Evolutionary conservation across 2,113 vertebrate genomes (phyloP).

Genomic region (Corynorhinus townsendii): DNA sequence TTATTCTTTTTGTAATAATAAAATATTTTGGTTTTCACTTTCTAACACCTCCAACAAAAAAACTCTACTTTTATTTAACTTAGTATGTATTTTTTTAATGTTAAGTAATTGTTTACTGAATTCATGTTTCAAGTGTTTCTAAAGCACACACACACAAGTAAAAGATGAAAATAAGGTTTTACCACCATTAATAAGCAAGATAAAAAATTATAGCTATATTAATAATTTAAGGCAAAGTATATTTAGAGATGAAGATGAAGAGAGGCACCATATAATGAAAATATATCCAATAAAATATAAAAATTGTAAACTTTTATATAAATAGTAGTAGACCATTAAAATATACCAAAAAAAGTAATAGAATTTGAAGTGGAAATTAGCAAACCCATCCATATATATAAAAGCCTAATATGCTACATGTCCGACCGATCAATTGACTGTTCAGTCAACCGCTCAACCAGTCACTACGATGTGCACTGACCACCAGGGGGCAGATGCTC

Average conservation of each 20-base stretch:
- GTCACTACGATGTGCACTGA: no score
- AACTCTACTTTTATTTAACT: neutral
- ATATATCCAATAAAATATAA: neutral
- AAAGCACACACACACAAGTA: neutral
- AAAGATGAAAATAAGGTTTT: neutral
- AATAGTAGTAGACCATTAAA: neutral
- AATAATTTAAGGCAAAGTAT: neutral
- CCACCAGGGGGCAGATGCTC: no score
- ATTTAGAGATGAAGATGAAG: neutral
- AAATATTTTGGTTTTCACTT: neutral
- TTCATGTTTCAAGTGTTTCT: neutral
- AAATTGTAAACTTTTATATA: neutral
- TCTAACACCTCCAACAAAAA: neutral
- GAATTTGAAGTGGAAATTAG: neutral
- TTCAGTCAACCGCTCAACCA: no score
- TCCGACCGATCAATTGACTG: fast-evolving
- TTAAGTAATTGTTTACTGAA: neutral
- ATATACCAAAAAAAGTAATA: neutral
- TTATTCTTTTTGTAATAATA: neutral
- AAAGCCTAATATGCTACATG: no score
- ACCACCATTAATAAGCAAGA: neutral
- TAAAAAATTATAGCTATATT: neutral
- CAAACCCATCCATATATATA: neutral
- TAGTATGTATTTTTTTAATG: neutral
- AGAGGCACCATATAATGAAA: neutral